Percentiles rank a stretch among this genome's conserved stretches.
phyloP scores from a whole-genome alignment of 2,888 invertebrate genomes.

The Meiosimyza decipiens region DNA sequence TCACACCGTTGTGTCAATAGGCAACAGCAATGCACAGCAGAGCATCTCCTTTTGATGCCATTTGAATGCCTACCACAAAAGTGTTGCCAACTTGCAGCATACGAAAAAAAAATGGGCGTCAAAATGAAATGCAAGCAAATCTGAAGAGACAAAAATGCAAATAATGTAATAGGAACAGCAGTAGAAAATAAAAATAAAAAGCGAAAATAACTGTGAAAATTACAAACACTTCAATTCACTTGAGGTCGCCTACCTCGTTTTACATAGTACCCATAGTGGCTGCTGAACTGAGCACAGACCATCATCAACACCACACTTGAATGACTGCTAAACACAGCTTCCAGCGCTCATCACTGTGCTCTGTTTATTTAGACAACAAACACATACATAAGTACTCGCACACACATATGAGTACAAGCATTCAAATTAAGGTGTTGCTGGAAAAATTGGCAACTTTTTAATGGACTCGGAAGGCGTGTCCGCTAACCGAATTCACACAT shows the following conservation, averaged over 20 bases:
- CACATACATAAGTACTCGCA: background rate
- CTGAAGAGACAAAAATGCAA: slow-evolving; percentile 19
- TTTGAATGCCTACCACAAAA: too few relatives aligned
- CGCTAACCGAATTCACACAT: too few relatives aligned
- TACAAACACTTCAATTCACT: slow-evolving; percentile 31
- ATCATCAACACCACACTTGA: background rate
- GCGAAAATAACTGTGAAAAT: slow-evolving; percentile 31
- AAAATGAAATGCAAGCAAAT: too few relatives aligned
- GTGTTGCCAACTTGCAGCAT: too few relatives aligned
- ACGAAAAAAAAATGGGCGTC: too few relatives aligned
- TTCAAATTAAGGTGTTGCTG: too few relatives aligned
- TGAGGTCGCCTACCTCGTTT: slow-evolving; percentile 31
- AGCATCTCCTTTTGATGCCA: too few relatives aligned
- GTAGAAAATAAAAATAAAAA: background rate
- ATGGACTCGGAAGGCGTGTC: too few relatives aligned
- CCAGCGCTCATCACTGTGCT: background rate
- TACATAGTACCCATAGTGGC: background rate
- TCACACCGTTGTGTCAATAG: slow-evolving; percentile 2
- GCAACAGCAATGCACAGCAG: background rate
- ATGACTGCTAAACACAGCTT: slow-evolving; percentile 13
- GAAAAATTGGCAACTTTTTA: too few relatives aligned
- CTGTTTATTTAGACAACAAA: slow-evolving; percentile 25
- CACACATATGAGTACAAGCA: background rate
- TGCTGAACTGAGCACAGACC: slow-evolving; percentile 2
- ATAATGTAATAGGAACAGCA: slow-evolving; percentile 8